Evolutionary conservation across 1,140 invertebrate genomes (phyloP), one percentile per base, ranked within the genome.

Genomic region (Drosophila mauritiana): DNA sequence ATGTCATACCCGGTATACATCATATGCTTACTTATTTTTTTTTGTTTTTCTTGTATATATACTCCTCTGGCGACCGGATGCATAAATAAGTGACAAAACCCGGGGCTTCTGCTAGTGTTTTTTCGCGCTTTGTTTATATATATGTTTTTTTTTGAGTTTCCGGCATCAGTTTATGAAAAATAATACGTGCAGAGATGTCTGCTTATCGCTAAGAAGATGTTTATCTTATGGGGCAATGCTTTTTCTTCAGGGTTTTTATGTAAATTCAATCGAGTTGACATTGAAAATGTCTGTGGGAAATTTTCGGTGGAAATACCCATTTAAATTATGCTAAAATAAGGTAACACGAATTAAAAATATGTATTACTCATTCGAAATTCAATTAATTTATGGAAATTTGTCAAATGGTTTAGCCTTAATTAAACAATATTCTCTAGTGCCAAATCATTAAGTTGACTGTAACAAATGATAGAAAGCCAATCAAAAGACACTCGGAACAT

Each of bases 31-130:
- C 64, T 73, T 53, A 59, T 69, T 43, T 52, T 68, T 68, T 73
- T 43, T 52, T 68, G 37, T 73, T 52, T 82, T 31, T 82, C 53
- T 73, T 63, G 45, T 81, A 64, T 58, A 69, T 64, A 45, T 51
- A 77, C 63, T 45, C 67, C 65, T 52, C 54, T 63, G 52, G 34
- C 61, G 52, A 69, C 83, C 83, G 83, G 83, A 88, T 88, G 84
- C 75, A 88, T 88, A 88, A 88, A 88, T 88, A 88, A 88, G 79
- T 88, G 75, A 88, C 82, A 81, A 81, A 73, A 72, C 74, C 69
- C 65, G 55, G 64, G 49, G 73, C 53, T 34, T 36, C 48, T 51
- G 83, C 27, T 51, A 10, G 52, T 36, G 49, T 46, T 27, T 63
- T 45, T 63, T 62, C 22, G 46, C 36, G 53, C 15, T 58, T 72